Evolutionary conservation across 2,888 invertebrate species (phyloP), one percentile per base, ranked within the genome.

Genomic region (Chironomus tentans): DNA sequence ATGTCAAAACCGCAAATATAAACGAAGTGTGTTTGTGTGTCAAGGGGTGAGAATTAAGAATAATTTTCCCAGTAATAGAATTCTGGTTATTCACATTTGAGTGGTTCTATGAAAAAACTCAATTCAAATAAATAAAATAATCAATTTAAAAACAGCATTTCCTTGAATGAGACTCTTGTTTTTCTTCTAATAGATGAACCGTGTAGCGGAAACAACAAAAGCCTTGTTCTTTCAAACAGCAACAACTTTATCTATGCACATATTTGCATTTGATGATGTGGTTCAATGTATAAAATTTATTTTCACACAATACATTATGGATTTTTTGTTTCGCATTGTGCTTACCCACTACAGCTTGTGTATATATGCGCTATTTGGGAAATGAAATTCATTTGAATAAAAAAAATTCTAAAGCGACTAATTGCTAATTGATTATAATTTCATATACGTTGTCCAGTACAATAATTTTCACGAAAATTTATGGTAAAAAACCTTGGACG

Each of bases 1-100:
- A 61, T 24, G 72, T 62, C 72, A 72, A n/a, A 62, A 56, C 61
- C 72, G 22, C 62, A 61, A 21, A 24, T 65, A 7, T 18, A 24
- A 21, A 65, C 56, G 1, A 56, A 56, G 38, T 38, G 38, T 38
- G 38, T 38, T 38, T 38, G 1, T 38, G 38, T 38, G 38, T 38
- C 38, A 38, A 38, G 38, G 38, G 38, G 38, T 38, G 38, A 10
- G 38, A 38, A 28, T 28, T 28, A 5, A 3, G 5, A 38, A 38
- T 38, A 38, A 10, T 38, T 38, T 38, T 3, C 28, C 3, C 28
- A 28, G 5, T 28, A 28, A 4, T 28, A 5, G 5, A 28, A 28
- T 28, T 28, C 24, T 4, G 5, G 1, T 5, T 28, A n/a, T n/a
- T n/a, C n/a, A n/a, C n/a, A n/a, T n/a, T n/a, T n/a, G n/a, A n/a